Evolutionary conservation across 2,113 vertebrate genomes (phyloP).

Genomic region (Platichthys flesus): DNA sequence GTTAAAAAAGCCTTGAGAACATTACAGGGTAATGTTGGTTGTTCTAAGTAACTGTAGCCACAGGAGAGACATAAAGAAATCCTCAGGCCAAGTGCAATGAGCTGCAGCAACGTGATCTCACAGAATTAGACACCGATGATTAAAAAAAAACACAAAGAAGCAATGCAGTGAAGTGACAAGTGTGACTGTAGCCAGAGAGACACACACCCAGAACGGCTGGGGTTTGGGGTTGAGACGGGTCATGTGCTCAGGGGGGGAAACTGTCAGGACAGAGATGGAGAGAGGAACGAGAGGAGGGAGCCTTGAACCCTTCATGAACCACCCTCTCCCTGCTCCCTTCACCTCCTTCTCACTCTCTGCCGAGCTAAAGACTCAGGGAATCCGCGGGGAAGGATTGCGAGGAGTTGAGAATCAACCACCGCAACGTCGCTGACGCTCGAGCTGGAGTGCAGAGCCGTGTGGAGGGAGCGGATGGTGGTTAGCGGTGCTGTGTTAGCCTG

Average conservation of each 20-base stretch:
- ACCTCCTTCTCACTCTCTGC: slow-evolving; percentile 49
- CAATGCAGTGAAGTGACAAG: slow-evolving; percentile 37
- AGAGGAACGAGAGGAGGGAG: slow-evolving; percentile 39
- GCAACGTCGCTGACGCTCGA: neutral
- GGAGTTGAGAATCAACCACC: slow-evolving; percentile 33
- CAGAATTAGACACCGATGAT: slow-evolving; percentile 35
- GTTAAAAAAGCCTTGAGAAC: too few relatives aligned
- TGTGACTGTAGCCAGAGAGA: slow-evolving; percentile 20
- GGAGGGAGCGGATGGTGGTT: slow-evolving; percentile 18
- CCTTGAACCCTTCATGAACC: slow-evolving; percentile 76
- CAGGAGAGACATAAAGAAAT: slow-evolving; percentile 11
- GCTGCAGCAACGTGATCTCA: slow-evolving; percentile 10
- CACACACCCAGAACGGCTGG: neutral
- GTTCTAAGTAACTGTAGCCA: slow-evolving; percentile 25
- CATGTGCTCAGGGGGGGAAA: slow-evolving; percentile 38
- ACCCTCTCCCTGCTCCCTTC: slow-evolving; percentile 33
- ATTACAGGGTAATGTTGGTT: too few relatives aligned
- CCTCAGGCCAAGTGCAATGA: neutral
- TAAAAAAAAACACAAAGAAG: neutral
- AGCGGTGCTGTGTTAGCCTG: neutral
- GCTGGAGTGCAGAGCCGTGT: neutral
- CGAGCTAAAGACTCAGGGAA: slow-evolving; percentile 72
- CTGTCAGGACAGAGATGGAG: slow-evolving; percentile 45
- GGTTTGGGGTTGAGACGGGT: slow-evolving; percentile 52
- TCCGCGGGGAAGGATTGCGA: slow-evolving; percentile 16